Evolutionary conservation across 2,888 invertebrate genomes (phyloP), one percentile per base, ranked within the genome.

Genomic region (Acrocyrtus sp.): DNA sequence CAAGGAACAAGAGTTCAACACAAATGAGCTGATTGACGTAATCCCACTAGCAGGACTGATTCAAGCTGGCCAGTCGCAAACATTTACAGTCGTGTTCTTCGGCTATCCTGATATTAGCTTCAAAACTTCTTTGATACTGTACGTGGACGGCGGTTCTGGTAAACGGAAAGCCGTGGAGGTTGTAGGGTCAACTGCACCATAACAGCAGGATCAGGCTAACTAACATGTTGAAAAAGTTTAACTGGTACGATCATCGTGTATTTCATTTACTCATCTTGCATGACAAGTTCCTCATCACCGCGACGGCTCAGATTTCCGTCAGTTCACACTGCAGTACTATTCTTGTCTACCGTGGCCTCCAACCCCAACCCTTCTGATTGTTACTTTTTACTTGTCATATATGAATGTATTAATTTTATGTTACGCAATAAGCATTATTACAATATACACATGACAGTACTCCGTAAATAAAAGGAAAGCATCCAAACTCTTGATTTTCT

Each of bases 41-140:
- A 74, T 75, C 10, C 78, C 78, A 17, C 47, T 78, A 41, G 73
- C 74, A 21, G 78, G 78, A 15, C 57, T 78, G 1, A 72, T 78
- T 39, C 73, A 72, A 48, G 65, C 75, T 5, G 78, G 78, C 12
- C 69, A 78, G 29, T 50, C 72, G 0, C 75, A 75, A 53, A 57
- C 48, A 10, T 78, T 78, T 27, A 72, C 74, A 4, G 29, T 75
- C 0, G 72, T 74, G 15, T 75, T 75, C 48, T 75, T 75, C 54
- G 78, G 75, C 12, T 61, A 74, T 61, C 57, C 75, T 22, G 70
- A 78, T 51, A 75, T 75, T 10, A 62, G 47, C 26, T 74, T 78
- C 39, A 61, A 74, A 48, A 74, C 78, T 4, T 54, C 65, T 15
- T 60, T 66, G 0, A 53, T 78, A 43, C 60, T 74, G 12, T 65